phyloP scores from a whole-genome alignment of 2,797 vertebrate genomes.

The Sebastes hubbsi region DNA sequence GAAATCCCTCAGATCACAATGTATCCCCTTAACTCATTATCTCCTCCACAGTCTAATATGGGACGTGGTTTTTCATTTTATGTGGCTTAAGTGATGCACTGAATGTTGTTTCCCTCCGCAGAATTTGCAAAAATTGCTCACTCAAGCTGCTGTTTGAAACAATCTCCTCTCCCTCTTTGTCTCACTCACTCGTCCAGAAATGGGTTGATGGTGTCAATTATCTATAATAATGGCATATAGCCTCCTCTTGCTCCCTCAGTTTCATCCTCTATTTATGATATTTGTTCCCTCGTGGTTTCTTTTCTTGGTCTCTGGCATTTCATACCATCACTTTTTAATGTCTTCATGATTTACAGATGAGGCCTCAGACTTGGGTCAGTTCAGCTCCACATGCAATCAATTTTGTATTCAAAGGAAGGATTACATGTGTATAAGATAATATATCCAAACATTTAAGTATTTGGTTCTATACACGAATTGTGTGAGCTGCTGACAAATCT shows the following conservation, averaged over 20 bases:
- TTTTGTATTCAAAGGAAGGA: background rate
- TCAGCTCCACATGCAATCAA: background rate
- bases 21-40: conserved; percentile 38
- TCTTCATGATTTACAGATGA: conserved; percentile 28
- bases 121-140: conserved; percentile 23
- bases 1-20: conserved; percentile 62
- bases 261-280: conserved; percentile 14
- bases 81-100: background rate
- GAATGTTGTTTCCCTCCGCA: conserved; percentile 13
- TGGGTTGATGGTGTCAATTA: conserved; percentile 1
- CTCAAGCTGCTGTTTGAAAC: conserved; percentile 26
- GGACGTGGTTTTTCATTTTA: background rate
- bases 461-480: background rate
- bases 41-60: background rate
- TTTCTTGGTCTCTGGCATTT: conserved; percentile 6
- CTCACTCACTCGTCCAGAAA: background rate
- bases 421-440: background rate
- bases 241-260: conserved; percentile 4
- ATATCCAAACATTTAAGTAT: background rate
- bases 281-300: background rate
- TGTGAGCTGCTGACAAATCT: background rate
- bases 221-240: background rate
- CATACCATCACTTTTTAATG: conserved; percentile 13
- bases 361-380: background rate
- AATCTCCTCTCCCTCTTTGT: background rate